Percentiles rank a stretch among this genome's conserved stretches.
These are phyloP conservation scores for Asobara japonica DNA, from an alignment of 1,140 invertebrate species.

Conservation along the genomic window DNA sequence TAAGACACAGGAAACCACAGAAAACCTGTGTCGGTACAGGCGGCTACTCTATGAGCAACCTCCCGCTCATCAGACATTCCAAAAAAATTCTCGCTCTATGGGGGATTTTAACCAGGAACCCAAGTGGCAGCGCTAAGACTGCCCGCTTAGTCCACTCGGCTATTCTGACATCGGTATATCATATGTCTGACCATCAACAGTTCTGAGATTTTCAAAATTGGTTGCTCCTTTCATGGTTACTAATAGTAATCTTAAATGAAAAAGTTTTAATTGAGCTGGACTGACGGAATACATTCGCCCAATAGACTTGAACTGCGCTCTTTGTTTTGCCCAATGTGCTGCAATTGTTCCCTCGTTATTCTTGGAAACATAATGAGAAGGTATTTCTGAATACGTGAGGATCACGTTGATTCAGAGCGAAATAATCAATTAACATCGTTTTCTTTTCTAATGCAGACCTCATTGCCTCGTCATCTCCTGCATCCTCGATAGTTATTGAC, in stretches of 20 bases:
- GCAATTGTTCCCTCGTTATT: not conserved
- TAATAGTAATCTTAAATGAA: not conserved
- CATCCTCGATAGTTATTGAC: not conserved
- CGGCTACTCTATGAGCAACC: no score
- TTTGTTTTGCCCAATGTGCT: not conserved
- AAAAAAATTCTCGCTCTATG: no score
- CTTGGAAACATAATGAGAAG: constrained; percentile 1
- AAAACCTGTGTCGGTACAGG: no score
- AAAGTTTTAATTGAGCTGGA: not conserved
- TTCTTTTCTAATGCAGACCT: not conserved
- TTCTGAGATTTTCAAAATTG: not conserved
- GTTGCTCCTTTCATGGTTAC: not conserved
- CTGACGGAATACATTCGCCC: not conserved
- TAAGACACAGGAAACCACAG: no score
- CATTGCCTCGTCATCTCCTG: not conserved
- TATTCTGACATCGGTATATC: no score
- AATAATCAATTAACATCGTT: not conserved
- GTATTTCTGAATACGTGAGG: not conserved
- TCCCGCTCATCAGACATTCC: no score
- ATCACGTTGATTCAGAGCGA: no score
- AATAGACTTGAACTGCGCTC: not conserved
- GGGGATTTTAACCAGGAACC: no score
- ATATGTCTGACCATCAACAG: not conserved
- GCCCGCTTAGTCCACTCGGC: no score
- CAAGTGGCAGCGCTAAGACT: no score